Conservation (phyloP, 2,797 vertebrate species). For the Threskiornis aethiopicus region DNA sequence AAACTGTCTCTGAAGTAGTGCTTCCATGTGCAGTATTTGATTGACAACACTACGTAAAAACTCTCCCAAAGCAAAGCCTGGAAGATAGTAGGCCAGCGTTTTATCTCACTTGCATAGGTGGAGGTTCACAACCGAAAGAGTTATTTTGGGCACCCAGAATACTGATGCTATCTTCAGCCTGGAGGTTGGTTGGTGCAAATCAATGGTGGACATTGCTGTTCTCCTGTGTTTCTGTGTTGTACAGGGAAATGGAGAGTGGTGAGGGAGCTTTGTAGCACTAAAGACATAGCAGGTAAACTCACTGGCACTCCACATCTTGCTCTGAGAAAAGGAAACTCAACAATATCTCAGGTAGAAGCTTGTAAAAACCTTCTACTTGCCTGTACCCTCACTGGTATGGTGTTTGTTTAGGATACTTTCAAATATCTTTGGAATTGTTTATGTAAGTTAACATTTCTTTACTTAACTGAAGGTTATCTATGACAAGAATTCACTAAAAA, state of each 20-base stretch:
- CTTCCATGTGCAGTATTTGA: neutral
- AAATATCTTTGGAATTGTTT: slow-evolving; percentile 51
- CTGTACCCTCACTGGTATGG: neutral
- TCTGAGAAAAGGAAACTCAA: neutral
- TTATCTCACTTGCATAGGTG: neutral
- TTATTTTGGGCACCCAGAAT: neutral
- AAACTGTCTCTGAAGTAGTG: neutral
- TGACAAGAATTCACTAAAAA: slow-evolving; percentile 40
- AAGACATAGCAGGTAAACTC: neutral
- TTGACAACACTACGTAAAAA: neutral
- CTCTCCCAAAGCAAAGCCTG: neutral
- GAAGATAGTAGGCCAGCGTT: neutral
- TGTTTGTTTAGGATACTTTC: slow-evolving; percentile 34
- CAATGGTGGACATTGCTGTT: neutral
- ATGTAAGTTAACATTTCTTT: slow-evolving; percentile 26
- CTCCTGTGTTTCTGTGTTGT: neutral
- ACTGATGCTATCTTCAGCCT: neutral
- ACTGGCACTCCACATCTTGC: neutral
- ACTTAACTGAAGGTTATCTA: slow-evolving; percentile 31
- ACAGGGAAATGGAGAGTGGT: neutral
- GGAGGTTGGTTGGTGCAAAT: neutral
- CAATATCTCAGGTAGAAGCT: neutral
- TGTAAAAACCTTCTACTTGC: neutral
- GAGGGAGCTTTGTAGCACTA: neutral
- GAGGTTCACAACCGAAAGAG: neutral